These are phyloP conservation scores for Raillietiella orientalis DNA, from an alignment of 2,888 invertebrate genomes.

Conservation along the genomic window DNA sequence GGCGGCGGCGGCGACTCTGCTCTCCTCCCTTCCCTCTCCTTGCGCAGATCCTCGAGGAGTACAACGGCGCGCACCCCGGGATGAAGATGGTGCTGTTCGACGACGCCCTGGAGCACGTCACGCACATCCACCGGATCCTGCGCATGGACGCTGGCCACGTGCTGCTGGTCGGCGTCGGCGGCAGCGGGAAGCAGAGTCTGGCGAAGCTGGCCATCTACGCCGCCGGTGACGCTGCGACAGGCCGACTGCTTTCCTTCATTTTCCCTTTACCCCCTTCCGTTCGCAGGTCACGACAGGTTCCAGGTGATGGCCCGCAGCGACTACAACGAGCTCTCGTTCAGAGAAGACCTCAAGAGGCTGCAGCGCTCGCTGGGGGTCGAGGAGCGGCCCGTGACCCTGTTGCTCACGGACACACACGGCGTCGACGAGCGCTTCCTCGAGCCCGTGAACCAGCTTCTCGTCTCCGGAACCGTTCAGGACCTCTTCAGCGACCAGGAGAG, in stretches of 20 bases:
- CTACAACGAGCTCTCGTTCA: slow-evolving; percentile 46
- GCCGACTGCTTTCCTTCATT: too few relatives aligned
- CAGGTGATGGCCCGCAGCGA: slow-evolving; percentile 52
- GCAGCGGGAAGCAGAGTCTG: slow-evolving; percentile 55
- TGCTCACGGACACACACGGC: slow-evolving; percentile 48
- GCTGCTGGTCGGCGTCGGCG: slow-evolving; percentile 57
- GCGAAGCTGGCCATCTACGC: slow-evolving; percentile 48
- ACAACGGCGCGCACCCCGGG: slow-evolving; percentile 33
- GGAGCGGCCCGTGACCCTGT: slow-evolving; percentile 39
- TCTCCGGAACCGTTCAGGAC: slow-evolving; percentile 57
- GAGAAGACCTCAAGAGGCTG: slow-evolving; percentile 51
- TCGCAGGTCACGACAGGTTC: slow-evolving; percentile 34
- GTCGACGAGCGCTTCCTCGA: slow-evolving; percentile 34
- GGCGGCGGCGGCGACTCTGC: not conserved
- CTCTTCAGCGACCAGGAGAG: slow-evolving; percentile 64
- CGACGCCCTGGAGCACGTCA: slow-evolving; percentile 66
- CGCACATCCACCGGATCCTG: slow-evolving; percentile 48
- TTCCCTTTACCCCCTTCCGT: too few relatives aligned
- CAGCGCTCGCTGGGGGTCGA: slow-evolving; percentile 43
- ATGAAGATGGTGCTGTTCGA: slow-evolving; percentile 60
- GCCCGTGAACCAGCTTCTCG: slow-evolving; percentile 63
- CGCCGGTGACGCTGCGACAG: slow-evolving; percentile 22
- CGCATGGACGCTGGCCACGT: slow-evolving; percentile 53
- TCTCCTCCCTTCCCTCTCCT: not conserved
- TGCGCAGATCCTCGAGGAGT: slow-evolving; percentile 41